A percentile compares a stretch with the other conserved stretches of the same genome.
Evolutionary conservation across 2,888 invertebrate species (phyloP).

Genomic region (Archips crataeganus): DNA sequence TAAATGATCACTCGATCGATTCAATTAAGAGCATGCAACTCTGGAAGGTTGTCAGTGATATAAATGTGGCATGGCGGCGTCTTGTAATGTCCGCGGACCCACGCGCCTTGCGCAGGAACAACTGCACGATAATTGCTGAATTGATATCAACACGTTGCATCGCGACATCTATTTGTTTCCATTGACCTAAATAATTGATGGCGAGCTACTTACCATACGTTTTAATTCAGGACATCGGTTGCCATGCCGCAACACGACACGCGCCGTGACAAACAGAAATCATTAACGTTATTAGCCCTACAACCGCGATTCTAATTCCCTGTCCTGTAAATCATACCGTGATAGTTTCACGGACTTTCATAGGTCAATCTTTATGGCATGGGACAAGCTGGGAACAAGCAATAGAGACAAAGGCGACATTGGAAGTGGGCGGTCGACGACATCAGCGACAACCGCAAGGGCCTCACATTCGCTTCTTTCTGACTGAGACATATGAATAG

Average conservation of each 20-base stretch:
- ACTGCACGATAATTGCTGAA: conserved; percentile 46
- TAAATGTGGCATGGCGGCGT: not conserved
- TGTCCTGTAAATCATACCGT: conserved; percentile 2
- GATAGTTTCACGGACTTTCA: not conserved
- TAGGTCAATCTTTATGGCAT: not conserved
- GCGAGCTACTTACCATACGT: conserved; percentile 21
- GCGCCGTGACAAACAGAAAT: not conserved
- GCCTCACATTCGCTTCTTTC: too few species aligned
- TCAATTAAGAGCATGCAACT: conserved; percentile 20
- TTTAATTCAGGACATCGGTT: conserved; percentile 12
- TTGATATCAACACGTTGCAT: conserved; percentile 48
- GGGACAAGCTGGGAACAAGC: not conserved
- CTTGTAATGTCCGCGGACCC: conserved; percentile 9
- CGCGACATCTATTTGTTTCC: conserved; percentile 54
- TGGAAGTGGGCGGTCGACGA: too few species aligned
- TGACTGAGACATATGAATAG: too few species aligned
- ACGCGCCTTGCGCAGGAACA: conserved; percentile 22
- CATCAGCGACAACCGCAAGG: too few species aligned
- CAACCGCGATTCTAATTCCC: conserved; percentile 5
- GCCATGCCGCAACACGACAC: conserved; percentile 8
- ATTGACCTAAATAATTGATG: conserved; percentile 53
- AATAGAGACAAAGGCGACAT: too few species aligned
- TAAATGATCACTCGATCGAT: conserved; percentile 11
- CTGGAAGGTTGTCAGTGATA: conserved; percentile 5
- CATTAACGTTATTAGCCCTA: not conserved